These are phyloP conservation scores for Litoditis marina DNA, from an alignment of 2,888 invertebrate species.

Conservation along the genomic window DNA sequence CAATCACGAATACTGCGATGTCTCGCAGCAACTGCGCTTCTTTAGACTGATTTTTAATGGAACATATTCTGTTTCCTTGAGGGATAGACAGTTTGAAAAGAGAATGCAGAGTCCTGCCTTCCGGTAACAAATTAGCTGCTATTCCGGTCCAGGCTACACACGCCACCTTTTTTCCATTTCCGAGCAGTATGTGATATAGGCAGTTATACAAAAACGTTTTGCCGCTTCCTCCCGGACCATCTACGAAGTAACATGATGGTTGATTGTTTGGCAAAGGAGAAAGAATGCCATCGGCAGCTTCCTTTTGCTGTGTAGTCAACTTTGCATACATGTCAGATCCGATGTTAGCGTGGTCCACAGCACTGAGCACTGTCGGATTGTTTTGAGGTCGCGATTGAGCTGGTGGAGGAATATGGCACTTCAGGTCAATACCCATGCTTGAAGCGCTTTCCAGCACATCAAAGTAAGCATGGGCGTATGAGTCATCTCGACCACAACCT, in stretches of 20 bases:
- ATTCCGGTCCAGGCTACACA: conserved; percentile 25
- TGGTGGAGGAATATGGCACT: no score
- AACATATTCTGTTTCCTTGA: no score
- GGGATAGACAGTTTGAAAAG: conserved; percentile 17
- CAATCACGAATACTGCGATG: conserved; percentile 12
- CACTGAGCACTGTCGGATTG: no score
- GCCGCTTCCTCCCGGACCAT: conserved; percentile 22
- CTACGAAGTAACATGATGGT: no score
- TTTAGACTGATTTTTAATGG: no score
- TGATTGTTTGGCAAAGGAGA: no score
- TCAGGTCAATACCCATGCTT: no score
- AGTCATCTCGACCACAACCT: no score
- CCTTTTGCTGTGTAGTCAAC: neutral
- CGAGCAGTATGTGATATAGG: conserved; percentile 8
- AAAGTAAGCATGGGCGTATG: no score
- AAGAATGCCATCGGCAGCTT: no score
- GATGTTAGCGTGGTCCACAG: neutral
- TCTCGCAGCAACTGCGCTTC: conserved; percentile 6
- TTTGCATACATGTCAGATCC: conserved; percentile 3
- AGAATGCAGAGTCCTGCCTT: conserved; percentile 20
- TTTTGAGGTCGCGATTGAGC: no score
- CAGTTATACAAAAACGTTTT: conserved; percentile 21
- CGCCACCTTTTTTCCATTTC: conserved; percentile 5
- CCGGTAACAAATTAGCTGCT: conserved; percentile 23
- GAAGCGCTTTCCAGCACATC: no score